Base-by-base conservation (phyloP, 2,888 invertebrate genomes). In the Masnerella sp. region DNA sequence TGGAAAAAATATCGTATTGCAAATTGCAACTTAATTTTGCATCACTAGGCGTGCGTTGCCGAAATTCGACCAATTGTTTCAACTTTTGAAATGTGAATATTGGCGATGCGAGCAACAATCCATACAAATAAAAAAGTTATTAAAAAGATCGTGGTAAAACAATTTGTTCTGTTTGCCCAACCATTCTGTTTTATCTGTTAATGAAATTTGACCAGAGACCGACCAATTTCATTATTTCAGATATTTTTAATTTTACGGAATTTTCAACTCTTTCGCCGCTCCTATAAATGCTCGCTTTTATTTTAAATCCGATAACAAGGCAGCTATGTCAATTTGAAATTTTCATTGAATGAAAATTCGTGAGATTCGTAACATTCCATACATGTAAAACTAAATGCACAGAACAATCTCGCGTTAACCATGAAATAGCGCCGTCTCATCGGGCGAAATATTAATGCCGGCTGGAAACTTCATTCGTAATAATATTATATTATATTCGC, bases 241-340 rank as follows among this genome's bases (percentile, higher is more conserved):
- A 75, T 75, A 75, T 75, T 71, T 75, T 71, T 75, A 75, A 75
- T 75, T 75, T 75, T 47, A 62, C 51, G 70, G 62, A 75, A 75
- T 70, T 67, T 67, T 61, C 65, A 70, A 56, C 65, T 65, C 72
- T 65, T 65, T 65, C 65, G 38, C 47, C 11, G 59, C 47, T 65
- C 36, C 59, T 59, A 65, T 65, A 72, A 72, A 72, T 65, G 72
- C 49, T 54, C 61, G 72, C 30, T 65, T 74, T 74, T 62, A 70
- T 74, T 74, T 65, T 70, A 70, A 74, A 74, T 74, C 67, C 74
- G 74, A 70, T 70, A 70, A 70, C 70, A 70, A 62, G 47, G 67
- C 56, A 65, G 62, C 62, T 72, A 62, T 56, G 67, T 61, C 70
- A 74, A 74, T 70, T 70, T 67, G 58, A 68, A 73, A 67, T 67